Evolutionary conservation across 2,888 invertebrate genomes (phyloP).

Genomic region (Seira ritae): DNA sequence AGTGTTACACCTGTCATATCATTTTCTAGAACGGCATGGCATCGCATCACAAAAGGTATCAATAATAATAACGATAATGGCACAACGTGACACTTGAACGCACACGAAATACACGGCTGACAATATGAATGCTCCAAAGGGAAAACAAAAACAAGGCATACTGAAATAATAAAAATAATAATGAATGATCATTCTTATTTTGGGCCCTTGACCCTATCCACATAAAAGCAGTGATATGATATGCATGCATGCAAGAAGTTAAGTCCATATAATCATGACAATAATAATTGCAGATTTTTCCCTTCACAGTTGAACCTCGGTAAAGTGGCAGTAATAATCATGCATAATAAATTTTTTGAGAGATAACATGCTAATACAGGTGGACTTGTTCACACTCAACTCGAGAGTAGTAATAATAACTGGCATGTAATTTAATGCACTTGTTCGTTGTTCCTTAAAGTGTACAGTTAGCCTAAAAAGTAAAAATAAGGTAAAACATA

Average conservation of each 20-base stretch:
- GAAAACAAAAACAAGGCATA: slow-evolving; percentile 17
- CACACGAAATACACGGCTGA: slow-evolving; percentile 32
- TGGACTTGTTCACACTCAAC: slow-evolving; percentile 15
- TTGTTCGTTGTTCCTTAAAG: no score
- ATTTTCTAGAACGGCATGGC: slow-evolving; percentile 12
- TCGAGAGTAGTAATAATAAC: background rate
- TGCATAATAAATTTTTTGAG: slow-evolving; percentile 4
- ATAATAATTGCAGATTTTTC: slow-evolving; percentile 27
- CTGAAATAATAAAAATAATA: slow-evolving; percentile 15
- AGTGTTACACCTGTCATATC: slow-evolving; percentile 40
- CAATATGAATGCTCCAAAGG: background rate
- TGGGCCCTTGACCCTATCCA: slow-evolving; percentile 56
- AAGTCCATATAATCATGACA: slow-evolving; percentile 30
- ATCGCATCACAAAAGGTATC: slow-evolving; percentile 24
- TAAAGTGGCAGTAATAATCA: slow-evolving; percentile 9
- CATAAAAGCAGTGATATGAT: slow-evolving; percentile 15
- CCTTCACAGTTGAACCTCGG: background rate
- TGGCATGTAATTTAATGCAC: background rate
- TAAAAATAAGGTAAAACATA: slow-evolving; percentile 11
- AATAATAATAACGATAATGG: slow-evolving; percentile 20
- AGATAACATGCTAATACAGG: no score
- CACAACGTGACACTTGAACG: slow-evolving; percentile 46
- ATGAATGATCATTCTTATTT: slow-evolving; percentile 19
- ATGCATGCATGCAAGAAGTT: background rate
- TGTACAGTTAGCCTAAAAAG: slow-evolving; percentile 14